Evolutionary conservation across 2,888 invertebrate genomes (phyloP).

Genomic region (Myopa testacea): DNA sequence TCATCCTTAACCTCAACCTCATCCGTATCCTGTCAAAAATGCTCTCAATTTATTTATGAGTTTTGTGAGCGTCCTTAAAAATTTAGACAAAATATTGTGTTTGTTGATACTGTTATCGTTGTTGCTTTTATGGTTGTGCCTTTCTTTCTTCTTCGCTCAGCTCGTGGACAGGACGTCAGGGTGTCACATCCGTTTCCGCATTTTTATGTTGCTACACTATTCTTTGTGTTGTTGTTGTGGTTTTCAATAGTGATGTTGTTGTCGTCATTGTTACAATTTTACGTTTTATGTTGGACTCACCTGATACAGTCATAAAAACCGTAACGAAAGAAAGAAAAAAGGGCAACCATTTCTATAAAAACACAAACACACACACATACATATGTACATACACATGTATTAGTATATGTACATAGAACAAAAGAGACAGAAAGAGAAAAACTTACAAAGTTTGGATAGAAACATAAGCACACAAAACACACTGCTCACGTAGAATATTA

Average conservation of each 20-base stretch:
- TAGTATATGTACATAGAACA: neutral
- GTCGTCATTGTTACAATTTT: slow-evolving; percentile 3
- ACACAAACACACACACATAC: neutral
- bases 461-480: neutral
- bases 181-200: slow-evolving; percentile 39
- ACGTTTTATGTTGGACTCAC: slow-evolving; percentile 29
- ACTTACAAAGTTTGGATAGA: slow-evolving; percentile 40
- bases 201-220: slow-evolving; percentile 9
- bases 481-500: slow-evolving; percentile 22
- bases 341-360: neutral
- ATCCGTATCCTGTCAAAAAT: slow-evolving; percentile 2
- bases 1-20: no score
- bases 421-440: neutral
- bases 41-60: slow-evolving; percentile 5
- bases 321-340: slow-evolving; percentile 11
- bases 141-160: neutral
- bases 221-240: neutral
- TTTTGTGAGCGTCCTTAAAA: slow-evolving; percentile 33
- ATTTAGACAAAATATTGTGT: slow-evolving; percentile 23
- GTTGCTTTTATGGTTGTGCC: neutral
- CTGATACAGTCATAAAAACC: slow-evolving; percentile 33
- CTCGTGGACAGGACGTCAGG: slow-evolving; percentile 1
- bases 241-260: neutral
- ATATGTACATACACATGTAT: neutral
- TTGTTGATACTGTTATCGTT: neutral